Evolutionary conservation across 2,113 vertebrate species (phyloP), one percentile per base, ranked within the genome.

Genomic region (Dascyllus trimaculatus): DNA sequence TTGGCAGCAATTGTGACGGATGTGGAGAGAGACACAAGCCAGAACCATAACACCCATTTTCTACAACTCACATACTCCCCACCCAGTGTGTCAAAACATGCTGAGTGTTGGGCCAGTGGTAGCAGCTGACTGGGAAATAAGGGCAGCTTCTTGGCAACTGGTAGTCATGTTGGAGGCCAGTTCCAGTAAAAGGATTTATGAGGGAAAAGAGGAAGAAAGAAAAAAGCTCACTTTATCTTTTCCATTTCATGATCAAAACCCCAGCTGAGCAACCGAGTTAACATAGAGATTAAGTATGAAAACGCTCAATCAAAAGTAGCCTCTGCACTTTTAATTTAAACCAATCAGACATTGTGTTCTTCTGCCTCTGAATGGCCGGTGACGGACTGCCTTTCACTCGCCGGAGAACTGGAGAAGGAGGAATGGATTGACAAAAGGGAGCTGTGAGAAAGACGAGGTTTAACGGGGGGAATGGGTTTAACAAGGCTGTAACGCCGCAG

Each of bases 1-100:
- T 72, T 89, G 85, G 85, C 81, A 82, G 77, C 75, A 66, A 84
- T 78, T 89, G 84, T 78, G 80, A 85, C 22, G 61, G 85, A 90
- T 86, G 84, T 82, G 73, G 66, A 61, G 64, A 81, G 80, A 82
- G 81, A 81, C 80, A 71, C 71, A 80, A 71, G 84, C 84, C 66
- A 82, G 80, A 85, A 58, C 71, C 62, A 74, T 62, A 84, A 89
- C 82, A 71, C 54, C 52, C 57, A 24, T 58, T 71, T 76, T 72
- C 62, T 45, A 56, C 45, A 67, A 56, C 72, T 62, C 73, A 65
- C 77, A 83, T 53, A 70, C 80, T 59, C 68, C 75, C 83, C 81
- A 71, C 57, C 60, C 71, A 75, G 35, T 77, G 85, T 85, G 81
- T 80, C 69, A 77, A 84, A 85, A 82, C 71, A 88, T 53, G 72